Evolutionary conservation across 2,113 vertebrate species (phyloP), one percentile per base, ranked within the genome.

Genomic region (Haemorhous mexicanus): DNA sequence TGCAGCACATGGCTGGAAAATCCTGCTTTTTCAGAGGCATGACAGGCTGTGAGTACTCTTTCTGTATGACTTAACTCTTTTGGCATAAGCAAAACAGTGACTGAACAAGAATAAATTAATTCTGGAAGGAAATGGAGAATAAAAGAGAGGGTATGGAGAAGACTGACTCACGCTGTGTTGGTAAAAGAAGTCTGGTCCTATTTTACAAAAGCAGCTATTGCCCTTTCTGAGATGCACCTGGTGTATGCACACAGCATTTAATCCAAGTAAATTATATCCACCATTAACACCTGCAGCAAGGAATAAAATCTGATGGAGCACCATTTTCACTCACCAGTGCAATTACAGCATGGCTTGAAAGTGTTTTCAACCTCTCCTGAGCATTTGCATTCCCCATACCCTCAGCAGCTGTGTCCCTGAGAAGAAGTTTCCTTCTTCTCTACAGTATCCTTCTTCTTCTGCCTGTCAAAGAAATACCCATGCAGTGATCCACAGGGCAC

Each of bases 401-500:
- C 13, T 59, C 81, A 52, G 49, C 4, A 87, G 27, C 15, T 56
- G 13, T 23, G 24, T 22, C 35, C 41, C 55, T 7, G 3, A 61
- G 37, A 41, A 46, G 68, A 26, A 28, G 23, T 30, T 53, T 39
- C 7, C 2, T 20, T 44, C 30, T 2, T 41, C n/a, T 30, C 37
- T 75, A 13, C 0, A 6, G 17, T 27, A 26, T 35, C 16, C 32
- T 44, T 13, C 47, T 68, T 22, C 24, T 73, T 39, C 69, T 59
- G 47, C 12, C 19, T 67, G 24, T 37, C 1, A 2, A 17, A 83
- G 50, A 73, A 86, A 82, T 6, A 41, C 28, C 17, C 13, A 47
- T 0, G 4, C 20, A 62, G 20, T 20, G 59, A n/a, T 15, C 27
- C 24, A 37, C 0, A 2, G 46, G 55, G 39, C 43, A 67, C 6